Base-by-base conservation (phyloP, 1,140 invertebrate genomes). In the Hestina assimilis region DNA sequence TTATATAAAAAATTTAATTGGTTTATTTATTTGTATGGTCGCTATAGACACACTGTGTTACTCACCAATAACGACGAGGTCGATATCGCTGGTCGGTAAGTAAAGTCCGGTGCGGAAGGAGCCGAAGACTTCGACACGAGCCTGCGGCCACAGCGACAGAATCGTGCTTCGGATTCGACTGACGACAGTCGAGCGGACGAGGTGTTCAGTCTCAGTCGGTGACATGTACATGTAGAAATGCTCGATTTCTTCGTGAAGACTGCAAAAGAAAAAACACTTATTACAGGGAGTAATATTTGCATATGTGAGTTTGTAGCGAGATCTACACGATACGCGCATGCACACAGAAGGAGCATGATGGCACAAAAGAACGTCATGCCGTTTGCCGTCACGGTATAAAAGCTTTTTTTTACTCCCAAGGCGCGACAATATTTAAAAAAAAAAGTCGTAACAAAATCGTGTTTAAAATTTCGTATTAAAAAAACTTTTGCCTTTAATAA, bases 41-140 rank as follows among this genome's bases (percentile, higher is more conserved):
- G n/a, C n/a, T n/a, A n/a, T n/a, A n/a, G n/a, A n/a, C n/a, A n/a
- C n/a, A n/a, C n/a, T n/a, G n/a, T n/a, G n/a, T n/a, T 20, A 77
- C 81, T 94, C 92, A 79, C 97, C 97, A 87, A 97, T 95, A 51
- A 99, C 96, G 63, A 99, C 97, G 73, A 99, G 92, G 91, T 99
- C 98, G 84, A 99, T 99, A 90, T 99, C 98, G 92, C 97, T 98
- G 83, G 97, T 98, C 56, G 97, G 97, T 79, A 99, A 91, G 90
- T 98, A 99, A 52, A 98, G 92, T 50, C 96, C 96, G 43, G 97
- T 98, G 61, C 96, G 92, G 90, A 98, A 98, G 69, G 96, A 97
- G 69, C 97, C 97, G 92, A 98, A 99, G 66, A 98, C 95, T 90
- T 98, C 96, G 55, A 98, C 96, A 78, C 94, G 92, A 29, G 97